phyloP scores from a whole-genome alignment of 2,888 invertebrate genomes.

The Anorthoa munda region DNA sequence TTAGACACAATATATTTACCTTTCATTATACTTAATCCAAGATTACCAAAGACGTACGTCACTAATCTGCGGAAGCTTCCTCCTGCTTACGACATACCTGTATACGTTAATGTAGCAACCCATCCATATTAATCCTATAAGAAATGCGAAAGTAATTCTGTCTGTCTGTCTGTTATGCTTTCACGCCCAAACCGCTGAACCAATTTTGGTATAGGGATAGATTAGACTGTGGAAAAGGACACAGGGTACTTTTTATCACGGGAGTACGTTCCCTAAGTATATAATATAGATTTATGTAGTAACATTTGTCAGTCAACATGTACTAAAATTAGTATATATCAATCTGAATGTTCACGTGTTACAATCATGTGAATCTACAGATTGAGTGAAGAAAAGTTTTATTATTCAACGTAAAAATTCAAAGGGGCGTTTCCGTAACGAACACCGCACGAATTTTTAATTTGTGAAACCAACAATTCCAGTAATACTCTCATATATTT shows the following conservation, averaged over 20 bases:
- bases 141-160: too few species aligned
- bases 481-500: not conserved
- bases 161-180: too few species aligned
- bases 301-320: not conserved
- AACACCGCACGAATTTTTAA: not conserved
- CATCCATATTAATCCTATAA: not conserved
- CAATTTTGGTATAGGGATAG: not conserved
- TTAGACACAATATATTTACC: slow-evolving; percentile 4
- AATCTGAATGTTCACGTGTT: not conserved
- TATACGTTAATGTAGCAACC: not conserved
- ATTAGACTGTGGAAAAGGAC: too few species aligned
- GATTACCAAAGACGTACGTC: slow-evolving; percentile 29
- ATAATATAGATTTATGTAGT: not conserved
- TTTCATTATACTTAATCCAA: not conserved
- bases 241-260: too few species aligned
- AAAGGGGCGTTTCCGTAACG: not conserved
- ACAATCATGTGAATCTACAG: not conserved
- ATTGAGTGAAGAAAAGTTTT: not conserved
- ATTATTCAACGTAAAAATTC: not conserved
- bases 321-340: not conserved
- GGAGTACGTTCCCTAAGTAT: too few species aligned
- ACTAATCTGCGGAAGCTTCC: slow-evolving; percentile 8
- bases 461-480: not conserved
- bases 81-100: not conserved
- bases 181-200: too few species aligned